These are phyloP conservation scores for Salvelinus sp. DNA, from an alignment of 2,113 vertebrate species.

Conservation along the genomic window DNA sequence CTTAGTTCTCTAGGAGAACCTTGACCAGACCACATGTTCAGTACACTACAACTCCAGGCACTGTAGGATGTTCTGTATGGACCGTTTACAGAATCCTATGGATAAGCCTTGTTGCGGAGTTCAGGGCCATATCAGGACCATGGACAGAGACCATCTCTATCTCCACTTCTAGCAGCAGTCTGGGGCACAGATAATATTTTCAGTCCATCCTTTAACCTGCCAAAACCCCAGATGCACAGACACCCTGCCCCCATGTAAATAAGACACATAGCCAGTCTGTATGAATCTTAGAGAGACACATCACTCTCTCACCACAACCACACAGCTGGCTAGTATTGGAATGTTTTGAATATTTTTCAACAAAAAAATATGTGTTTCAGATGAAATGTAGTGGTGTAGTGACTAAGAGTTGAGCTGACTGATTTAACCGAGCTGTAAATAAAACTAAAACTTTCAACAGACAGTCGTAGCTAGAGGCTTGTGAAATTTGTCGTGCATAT, in stretches of 20 bases:
- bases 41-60: neutral
- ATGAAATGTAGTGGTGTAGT: slow-evolving; percentile 78
- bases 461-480: slow-evolving; percentile 77
- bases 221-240: slow-evolving; percentile 17
- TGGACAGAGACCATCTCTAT: slow-evolving; percentile 17
- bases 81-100: neutral
- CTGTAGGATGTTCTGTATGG: neutral
- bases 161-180: slow-evolving; percentile 34
- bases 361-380: slow-evolving; percentile 63
- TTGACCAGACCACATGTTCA: neutral
- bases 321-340: slow-evolving; percentile 76
- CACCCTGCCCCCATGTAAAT: slow-evolving; percentile 69
- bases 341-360: slow-evolving; percentile 78
- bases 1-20: neutral
- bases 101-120: neutral
- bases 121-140: slow-evolving; percentile 4
- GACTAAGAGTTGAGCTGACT: slow-evolving; percentile 78
- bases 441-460: slow-evolving; percentile 75
- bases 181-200: slow-evolving; percentile 5
- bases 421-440: slow-evolving; percentile 76
- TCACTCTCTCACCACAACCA: slow-evolving; percentile 59
- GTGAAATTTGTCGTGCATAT: slow-evolving; percentile 79
- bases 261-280: slow-evolving; percentile 54
- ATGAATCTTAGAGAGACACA: slow-evolving; percentile 51
- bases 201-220: slow-evolving; percentile 20